Percentiles rank a stretch among this genome's conserved stretches.
Evolutionary conservation across 2,113 vertebrate species (phyloP).

Genomic region (Meles meles): DNA sequence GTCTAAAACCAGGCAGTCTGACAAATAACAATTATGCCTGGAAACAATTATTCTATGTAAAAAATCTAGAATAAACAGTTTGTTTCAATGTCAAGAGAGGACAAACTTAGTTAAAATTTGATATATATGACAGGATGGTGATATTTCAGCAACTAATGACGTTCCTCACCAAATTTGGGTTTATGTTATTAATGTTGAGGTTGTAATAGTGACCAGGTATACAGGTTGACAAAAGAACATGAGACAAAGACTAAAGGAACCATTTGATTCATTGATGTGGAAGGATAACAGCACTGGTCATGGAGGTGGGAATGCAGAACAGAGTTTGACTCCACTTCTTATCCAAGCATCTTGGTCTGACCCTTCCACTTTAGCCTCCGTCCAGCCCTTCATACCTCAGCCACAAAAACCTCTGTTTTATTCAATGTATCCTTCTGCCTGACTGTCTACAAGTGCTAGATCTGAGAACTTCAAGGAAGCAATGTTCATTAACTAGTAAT

Average conservation of each 20-base stretch:
- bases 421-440: neutral
- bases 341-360: neutral
- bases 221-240: neutral
- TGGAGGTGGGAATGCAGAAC: neutral
- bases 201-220: neutral
- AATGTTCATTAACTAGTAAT: neutral
- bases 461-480: neutral
- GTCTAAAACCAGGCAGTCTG: neutral
- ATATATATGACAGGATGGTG: neutral
- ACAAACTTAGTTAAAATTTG: slow-evolving; percentile 7
- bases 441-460: neutral
- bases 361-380: neutral
- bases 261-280: neutral
- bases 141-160: neutral
- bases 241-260: neutral
- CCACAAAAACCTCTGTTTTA: neutral
- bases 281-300: neutral
- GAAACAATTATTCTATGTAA: neutral
- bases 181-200: neutral
- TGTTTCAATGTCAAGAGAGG: neutral
- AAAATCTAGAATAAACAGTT: neutral
- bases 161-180: neutral
- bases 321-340: neutral
- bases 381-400: neutral
- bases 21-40: neutral